phyloP scores from a whole-genome alignment of 1,140 invertebrate genomes.

The Atta cephalotes region DNA sequence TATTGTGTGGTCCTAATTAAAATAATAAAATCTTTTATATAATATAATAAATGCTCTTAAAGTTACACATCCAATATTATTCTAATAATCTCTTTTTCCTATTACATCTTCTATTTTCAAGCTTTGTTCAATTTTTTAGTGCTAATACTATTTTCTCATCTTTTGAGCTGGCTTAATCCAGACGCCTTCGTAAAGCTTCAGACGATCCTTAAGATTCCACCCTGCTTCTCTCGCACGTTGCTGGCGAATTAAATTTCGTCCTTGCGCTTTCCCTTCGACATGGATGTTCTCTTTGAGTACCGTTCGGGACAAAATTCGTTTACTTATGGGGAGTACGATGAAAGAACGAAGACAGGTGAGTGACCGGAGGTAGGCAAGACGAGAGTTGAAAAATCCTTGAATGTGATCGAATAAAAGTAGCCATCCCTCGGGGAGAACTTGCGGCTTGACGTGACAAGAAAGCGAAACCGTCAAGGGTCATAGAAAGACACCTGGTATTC shows the following conservation, averaged over 20 bases:
- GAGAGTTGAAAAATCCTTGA: conserved; percentile 45
- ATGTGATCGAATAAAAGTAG: conserved; percentile 51
- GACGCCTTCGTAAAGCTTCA: conserved; percentile 6
- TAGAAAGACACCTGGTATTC: conserved; percentile 59
- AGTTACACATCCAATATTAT: not conserved
- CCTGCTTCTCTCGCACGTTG: conserved; percentile 18
- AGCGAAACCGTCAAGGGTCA: conserved; percentile 43
- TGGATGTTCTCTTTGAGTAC: conserved; percentile 42
- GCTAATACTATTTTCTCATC: not conserved
- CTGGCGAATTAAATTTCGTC: conserved; percentile 64
- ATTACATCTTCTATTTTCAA: conserved; percentile 8
- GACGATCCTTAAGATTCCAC: conserved; percentile 37
- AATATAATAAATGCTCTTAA: too few species aligned
- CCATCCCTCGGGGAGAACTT: conserved; percentile 32
- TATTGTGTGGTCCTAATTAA: too few species aligned
- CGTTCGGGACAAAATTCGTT: conserved; percentile 60
- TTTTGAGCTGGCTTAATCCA: conserved; percentile 15
- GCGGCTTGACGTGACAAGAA: conserved; percentile 48
- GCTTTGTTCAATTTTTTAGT: conserved; percentile 2
- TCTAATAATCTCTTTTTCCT: conserved; percentile 15
- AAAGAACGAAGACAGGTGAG: conserved; percentile 36
- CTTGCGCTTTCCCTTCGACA: not conserved
- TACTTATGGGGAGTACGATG: conserved; percentile 26
- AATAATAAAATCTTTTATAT: too few species aligned
- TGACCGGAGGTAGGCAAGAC: conserved; percentile 20